Conservation (phyloP, 2,888 invertebrate genomes). For the Polydrusus pterygomalis region DNA sequence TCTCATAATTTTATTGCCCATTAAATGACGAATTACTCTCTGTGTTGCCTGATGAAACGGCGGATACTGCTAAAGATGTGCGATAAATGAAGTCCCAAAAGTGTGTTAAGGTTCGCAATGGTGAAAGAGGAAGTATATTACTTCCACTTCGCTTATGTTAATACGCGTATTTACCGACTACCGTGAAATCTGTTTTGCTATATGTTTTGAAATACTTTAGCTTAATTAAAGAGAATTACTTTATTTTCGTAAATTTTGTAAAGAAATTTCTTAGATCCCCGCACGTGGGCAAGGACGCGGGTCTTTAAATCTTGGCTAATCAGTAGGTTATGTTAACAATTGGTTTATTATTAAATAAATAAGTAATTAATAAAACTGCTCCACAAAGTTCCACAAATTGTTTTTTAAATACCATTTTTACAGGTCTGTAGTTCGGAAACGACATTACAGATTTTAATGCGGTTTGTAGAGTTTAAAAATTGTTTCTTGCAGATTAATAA, state of each 20-base stretch:
- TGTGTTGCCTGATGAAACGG: conserved; percentile 43
- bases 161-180: conserved; percentile 43
- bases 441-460: no score
- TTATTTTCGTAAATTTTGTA: conserved; percentile 36
- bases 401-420: no score
- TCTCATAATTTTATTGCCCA: conserved; percentile 12
- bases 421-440: no score
- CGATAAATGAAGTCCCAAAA: conserved; percentile 47
- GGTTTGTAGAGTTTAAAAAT: no score
- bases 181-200: conserved; percentile 48
- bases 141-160: conserved; percentile 42
- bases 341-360: not conserved
- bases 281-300: conserved; percentile 8
- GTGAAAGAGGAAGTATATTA: conserved; percentile 52
- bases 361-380: not conserved
- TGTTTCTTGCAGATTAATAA: no score
- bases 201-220: conserved; percentile 41
- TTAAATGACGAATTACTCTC: conserved; percentile 40
- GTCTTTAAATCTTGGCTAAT: conserved; percentile 26
- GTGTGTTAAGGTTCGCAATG: conserved; percentile 51
- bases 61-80: conserved; percentile 46
- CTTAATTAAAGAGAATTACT: conserved; percentile 51
- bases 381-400: no score
- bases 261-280: conserved; percentile 5
- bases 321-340: conserved; percentile 4